Evolutionary conservation across 2,888 invertebrate species (phyloP).

Genomic region (Nemurella pictetii): DNA sequence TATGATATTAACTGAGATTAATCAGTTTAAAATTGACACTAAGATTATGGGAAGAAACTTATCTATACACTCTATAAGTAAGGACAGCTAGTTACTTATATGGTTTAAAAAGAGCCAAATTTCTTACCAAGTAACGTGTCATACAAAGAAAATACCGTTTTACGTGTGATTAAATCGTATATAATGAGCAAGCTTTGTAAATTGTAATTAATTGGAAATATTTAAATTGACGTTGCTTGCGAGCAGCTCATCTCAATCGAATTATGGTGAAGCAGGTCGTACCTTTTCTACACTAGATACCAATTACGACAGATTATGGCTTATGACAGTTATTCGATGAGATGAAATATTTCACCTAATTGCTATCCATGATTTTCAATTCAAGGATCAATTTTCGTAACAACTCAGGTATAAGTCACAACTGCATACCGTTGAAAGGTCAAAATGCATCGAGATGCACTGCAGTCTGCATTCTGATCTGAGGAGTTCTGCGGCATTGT

Average conservation of each 20-base stretch:
- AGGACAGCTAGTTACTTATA: neutral
- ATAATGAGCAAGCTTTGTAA: neutral
- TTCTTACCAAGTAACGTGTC: neutral
- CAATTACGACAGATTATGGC: neutral
- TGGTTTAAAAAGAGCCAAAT: no score
- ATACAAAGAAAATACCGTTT: neutral
- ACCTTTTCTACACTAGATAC: neutral
- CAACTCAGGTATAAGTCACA: neutral
- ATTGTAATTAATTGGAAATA: neutral
- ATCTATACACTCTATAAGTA: neutral
- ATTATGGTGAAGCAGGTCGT: neutral
- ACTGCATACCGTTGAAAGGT: neutral
- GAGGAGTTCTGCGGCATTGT: neutral
- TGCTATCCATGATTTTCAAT: neutral
- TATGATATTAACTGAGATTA: neutral
- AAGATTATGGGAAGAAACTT: no score
- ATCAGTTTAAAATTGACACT: neutral
- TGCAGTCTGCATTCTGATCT: neutral
- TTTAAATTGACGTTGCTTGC: neutral
- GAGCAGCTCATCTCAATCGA: neutral
- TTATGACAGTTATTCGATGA: neutral
- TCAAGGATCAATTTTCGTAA: neutral
- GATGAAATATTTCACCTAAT: neutral
- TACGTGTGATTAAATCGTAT: neutral
- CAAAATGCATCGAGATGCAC: neutral